These are phyloP conservation scores for Callipepla californica DNA, from an alignment of 2,113 vertebrate species.

Conservation along the genomic window DNA sequence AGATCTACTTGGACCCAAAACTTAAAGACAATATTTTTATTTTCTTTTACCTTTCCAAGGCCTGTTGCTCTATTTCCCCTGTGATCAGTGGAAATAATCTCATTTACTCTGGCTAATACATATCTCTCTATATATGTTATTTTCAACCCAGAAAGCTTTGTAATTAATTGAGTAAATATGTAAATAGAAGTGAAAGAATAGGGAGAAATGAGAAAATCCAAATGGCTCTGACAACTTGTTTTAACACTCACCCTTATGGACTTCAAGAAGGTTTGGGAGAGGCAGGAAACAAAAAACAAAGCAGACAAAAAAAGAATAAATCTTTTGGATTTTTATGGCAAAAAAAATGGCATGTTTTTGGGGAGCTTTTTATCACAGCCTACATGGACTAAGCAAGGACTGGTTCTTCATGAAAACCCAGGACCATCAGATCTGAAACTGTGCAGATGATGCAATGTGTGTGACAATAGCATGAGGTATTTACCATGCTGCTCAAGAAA, in stretches of 20 bases:
- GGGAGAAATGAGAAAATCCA: not conserved
- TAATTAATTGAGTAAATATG: not conserved
- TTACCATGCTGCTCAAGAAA: not conserved
- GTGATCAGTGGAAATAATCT: not conserved
- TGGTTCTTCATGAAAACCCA: rapidly evolving
- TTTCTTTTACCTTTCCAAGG: not conserved
- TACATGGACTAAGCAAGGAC: not conserved
- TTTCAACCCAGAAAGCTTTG: not conserved
- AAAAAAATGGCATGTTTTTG: not conserved
- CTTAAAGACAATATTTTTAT: not conserved
- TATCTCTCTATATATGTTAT: not conserved
- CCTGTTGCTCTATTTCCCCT: not conserved
- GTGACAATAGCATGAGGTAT: not conserved
- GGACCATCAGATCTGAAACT: not conserved
- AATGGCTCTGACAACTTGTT: rapidly evolving
- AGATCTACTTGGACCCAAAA: not conserved
- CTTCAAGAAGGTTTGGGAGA: not conserved
- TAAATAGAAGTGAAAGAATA: not conserved
- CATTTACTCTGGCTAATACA: not conserved
- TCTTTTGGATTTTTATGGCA: not conserved
- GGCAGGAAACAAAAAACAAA: not conserved
- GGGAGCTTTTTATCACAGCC: not conserved
- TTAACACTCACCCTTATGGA: not conserved
- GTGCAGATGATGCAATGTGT: not conserved
- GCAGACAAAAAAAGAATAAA: not conserved